Percentiles rank a stretch among this genome's conserved stretches.
Evolutionary conservation across 2,113 vertebrate species (phyloP).

Genomic region (Turdus rufiventris): DNA sequence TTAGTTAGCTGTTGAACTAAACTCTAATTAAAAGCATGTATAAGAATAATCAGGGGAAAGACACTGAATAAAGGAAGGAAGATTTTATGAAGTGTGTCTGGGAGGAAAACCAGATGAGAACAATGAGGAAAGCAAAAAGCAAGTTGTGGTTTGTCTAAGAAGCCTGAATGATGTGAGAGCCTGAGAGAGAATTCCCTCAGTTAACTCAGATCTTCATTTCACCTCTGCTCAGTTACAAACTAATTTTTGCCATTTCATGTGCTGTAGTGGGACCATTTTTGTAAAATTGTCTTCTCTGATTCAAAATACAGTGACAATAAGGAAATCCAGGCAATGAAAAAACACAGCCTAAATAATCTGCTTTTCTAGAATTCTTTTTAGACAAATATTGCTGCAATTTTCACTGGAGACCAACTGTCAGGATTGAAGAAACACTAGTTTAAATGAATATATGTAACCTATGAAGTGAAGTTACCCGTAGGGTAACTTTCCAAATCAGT

Average conservation of each 20-base stretch:
- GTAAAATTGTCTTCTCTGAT: not conserved
- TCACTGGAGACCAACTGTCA: not conserved
- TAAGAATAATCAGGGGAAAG: not conserved
- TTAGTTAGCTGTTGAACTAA: not conserved
- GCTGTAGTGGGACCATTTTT: not conserved
- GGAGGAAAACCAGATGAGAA: not conserved
- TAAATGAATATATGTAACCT: not conserved
- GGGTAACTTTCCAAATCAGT: not conserved
- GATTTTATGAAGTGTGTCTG: not conserved
- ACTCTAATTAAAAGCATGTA: not conserved
- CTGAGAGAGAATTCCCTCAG: not conserved
- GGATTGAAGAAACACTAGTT: not conserved
- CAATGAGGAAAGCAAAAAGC: not conserved
- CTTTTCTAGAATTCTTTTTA: not conserved
- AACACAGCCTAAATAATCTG: not conserved
- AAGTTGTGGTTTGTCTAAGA: not conserved
- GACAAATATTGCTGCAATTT: not conserved
- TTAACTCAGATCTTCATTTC: not conserved
- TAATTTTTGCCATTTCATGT: not conserved
- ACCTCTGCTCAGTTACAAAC: not conserved
- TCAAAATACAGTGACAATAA: not conserved
- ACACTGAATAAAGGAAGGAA: not conserved
- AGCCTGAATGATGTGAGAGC: not conserved
- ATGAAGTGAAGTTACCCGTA: not conserved
- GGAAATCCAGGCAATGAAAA: not conserved